Base-by-base conservation (phyloP, 2,113 vertebrate species). In the Micronisus gabar region DNA sequence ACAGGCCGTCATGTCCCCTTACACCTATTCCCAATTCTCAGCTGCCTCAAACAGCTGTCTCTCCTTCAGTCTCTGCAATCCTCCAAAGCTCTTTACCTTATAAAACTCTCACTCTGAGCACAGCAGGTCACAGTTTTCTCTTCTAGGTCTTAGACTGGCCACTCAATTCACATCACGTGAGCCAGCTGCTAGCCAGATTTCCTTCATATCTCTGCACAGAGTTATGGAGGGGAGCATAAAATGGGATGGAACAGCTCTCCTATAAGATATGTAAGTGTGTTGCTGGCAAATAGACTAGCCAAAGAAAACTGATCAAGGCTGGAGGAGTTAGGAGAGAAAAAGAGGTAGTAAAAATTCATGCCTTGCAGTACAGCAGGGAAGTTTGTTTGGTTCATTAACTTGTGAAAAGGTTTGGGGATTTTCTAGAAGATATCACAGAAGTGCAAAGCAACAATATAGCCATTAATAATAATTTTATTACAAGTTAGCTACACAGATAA, bases 161-260 rank as follows among this genome's bases (percentile, higher is more conserved):
- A 25, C 52, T 80, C 48, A 52, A 7, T 87, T 82, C 43, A 34
- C 29, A 45, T 48, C 4, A 1, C 13, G 3, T 52, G 86, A 58
- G 63, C 41, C 86, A 96, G 73, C 90, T 94, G 82, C 63, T 27
- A 52, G 80, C 70, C 90, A 96, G 84, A 96, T 90, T 88, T 76
- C 41, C 50, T 59, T 81, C 79, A 18, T 6, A 3, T 56, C 40
- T 45, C 76, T 90, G 66, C 14, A 30, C 47, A 94, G 65, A 73
- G 26, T 83, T 88, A 40, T 3, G 47, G 67, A 93, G 67, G 9
- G 45, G 48, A 90, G 48, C 12, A 27, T 19, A 50, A 66, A 85
- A 58, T 47, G 63, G 62, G 53, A 90, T 85, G 58, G 67, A 88
- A 4, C 70, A 66, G 45, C n/a, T 88, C 63, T 67, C 38, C n/a